Conservation (phyloP, 1,140 invertebrate genomes). For the Andricus grossulariae region DNA sequence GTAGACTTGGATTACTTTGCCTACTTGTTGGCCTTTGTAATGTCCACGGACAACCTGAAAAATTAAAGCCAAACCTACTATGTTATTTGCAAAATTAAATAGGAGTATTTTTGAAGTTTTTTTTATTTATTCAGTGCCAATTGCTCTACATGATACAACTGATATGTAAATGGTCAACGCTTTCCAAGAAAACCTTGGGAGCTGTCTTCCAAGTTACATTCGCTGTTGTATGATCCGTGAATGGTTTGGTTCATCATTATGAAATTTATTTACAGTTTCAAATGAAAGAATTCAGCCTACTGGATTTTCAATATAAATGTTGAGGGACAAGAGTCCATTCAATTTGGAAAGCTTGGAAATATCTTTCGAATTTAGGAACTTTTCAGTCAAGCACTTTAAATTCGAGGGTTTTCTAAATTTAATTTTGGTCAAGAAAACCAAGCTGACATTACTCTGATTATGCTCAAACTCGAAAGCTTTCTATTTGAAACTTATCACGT, state of each 20-base stretch:
- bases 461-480: too few species aligned
- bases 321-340: too few species aligned
- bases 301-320: too few species aligned
- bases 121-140: conserved; percentile 77
- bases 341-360: too few species aligned
- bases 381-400: too few species aligned
- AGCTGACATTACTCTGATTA: too few species aligned
- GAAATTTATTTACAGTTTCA: conserved; percentile 51
- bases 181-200: conserved; percentile 74
- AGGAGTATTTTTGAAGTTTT: neutral
- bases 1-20: conserved; percentile 98
- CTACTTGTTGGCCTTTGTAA: conserved; percentile 99
- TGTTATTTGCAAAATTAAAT: too few species aligned
- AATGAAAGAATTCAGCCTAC: neutral
- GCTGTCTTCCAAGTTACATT: conserved; percentile 57
- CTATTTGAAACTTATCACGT: too few species aligned
- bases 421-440: too few species aligned
- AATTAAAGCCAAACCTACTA: neutral
- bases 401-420: too few species aligned
- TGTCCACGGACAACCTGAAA: conserved; percentile 94
- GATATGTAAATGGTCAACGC: conserved; percentile 51
- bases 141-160: conserved; percentile 75
- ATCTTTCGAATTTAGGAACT: too few species aligned
- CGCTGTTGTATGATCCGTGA: conserved; percentile 72
- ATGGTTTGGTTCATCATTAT: conserved; percentile 78